Conservation (phyloP, 2,888 invertebrate species). For the Oasisia sp. region DNA sequence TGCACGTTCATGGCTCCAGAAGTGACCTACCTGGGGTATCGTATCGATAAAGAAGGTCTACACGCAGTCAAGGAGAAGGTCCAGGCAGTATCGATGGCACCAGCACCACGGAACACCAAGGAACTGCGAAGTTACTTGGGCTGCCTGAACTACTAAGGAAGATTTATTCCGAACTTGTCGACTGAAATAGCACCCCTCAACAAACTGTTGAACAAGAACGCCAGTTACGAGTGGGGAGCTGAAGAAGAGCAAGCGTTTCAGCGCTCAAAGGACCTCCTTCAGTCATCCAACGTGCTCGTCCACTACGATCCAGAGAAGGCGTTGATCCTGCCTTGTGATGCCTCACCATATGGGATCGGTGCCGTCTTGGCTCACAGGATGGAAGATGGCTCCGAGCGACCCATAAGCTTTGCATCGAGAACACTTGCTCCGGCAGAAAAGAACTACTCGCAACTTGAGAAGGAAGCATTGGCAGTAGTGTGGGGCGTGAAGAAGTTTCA, state of each 20-base stretch:
- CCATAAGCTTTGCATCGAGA: slow-evolving; percentile 34
- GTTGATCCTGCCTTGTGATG: not conserved
- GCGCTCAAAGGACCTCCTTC: not conserved
- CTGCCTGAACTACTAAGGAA: not conserved
- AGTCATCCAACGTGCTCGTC: not conserved
- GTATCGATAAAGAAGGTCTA: not conserved
- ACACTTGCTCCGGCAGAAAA: slow-evolving; percentile 30
- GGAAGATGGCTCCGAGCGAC: slow-evolving; percentile 35
- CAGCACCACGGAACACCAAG: no score
- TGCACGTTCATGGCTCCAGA: slow-evolving; percentile 14
- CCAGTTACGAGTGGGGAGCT: not conserved
- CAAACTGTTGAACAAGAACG: not conserved
- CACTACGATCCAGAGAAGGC: not conserved
- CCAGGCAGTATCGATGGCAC: no score
- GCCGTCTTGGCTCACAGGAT: slow-evolving; percentile 38
- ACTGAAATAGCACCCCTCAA: not conserved
- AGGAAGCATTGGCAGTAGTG: slow-evolving; percentile 36
- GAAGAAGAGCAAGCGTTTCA: not conserved
- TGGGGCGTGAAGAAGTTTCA: slow-evolving; percentile 36
- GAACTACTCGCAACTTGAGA: slow-evolving; percentile 36
- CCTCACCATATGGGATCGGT: slow-evolving; percentile 28
- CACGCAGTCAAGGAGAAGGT: not conserved
- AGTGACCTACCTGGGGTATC: slow-evolving; percentile 9
- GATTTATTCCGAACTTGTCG: not conserved
- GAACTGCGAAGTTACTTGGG: not conserved